A percentile compares a stretch with the other conserved stretches of the same genome.
Conservation (phyloP, 2,797 vertebrate genomes). For the Onychomys arenicola region DNA sequence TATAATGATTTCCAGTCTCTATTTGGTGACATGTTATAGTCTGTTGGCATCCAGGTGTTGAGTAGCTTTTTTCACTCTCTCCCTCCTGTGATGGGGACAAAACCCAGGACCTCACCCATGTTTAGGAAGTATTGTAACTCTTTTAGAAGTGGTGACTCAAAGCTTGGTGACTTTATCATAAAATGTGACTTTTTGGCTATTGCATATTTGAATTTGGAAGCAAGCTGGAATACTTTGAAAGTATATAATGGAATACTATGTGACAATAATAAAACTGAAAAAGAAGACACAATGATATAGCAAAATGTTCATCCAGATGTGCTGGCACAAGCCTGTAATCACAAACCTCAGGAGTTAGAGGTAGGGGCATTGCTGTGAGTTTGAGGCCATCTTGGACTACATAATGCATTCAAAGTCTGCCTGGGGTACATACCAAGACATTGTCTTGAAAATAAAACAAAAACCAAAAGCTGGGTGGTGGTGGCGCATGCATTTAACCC, state of each 20-base stretch:
- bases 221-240: no score
- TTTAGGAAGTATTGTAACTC: not conserved
- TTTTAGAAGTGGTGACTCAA: not conserved
- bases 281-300: no score
- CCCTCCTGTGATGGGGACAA: not conserved
- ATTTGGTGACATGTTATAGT: not conserved
- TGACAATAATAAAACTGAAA: no score
- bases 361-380: not conserved
- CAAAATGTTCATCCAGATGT: not conserved
- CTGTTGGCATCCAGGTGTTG: not conserved
- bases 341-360: not conserved
- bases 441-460: not conserved
- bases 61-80: not conserved
- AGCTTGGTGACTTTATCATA: no score
- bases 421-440: not conserved
- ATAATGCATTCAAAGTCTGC: not conserved
- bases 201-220: no score
- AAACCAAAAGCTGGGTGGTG: no score
- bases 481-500: no score
- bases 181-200: no score
- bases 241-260: no score
- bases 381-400: not conserved
- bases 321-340: not conserved
- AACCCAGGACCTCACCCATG: not conserved
- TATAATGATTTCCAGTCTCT: not conserved